Base-by-base conservation (phyloP, 2,797 vertebrate genomes). In the Pseudochirops corinnae region DNA sequence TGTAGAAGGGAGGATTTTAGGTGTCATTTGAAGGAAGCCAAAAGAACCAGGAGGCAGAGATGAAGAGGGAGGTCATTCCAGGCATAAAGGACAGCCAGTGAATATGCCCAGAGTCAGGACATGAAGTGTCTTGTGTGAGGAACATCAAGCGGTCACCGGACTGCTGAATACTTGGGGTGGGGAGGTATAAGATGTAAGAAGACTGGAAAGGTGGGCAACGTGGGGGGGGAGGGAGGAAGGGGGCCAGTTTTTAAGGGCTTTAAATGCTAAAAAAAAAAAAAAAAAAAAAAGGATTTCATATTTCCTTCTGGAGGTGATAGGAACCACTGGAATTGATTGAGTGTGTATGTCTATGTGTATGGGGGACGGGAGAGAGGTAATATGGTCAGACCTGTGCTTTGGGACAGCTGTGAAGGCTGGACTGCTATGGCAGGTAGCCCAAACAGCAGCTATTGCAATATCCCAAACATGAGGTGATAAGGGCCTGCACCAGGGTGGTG, bases 151-250 rank as follows among this genome's bases (percentile, higher is more conserved):
- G 1, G 16, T 74, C 67, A 39, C 67, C 39, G n/a, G 62, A 39
- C 7, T 39, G 18, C 16, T 5, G 5, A 39, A 33, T n/a, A 67
- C 13, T 16, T n/a, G 13, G 33, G 33, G 33, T n/a, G 33, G 62
- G 16, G 62, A 33, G 28, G 33, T 74, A 0, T 74, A 74, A 74
- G 1, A n/a, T 21, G n/a, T 39, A 74, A 9, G 62, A 39, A 74
- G 62, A 74, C 31, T 39, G 33, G 62, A n/a, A 74, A 39, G 16
- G 14, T n/a, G 29, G 55, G 4, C 14, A 0, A 18, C 3, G 55
- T 60, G 7, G 62, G 13, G 33, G 29, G 0, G 31, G 3, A 11
- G 7, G 10, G 29, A 1, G 5, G 1, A 0, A 1, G 0, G n/a
- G 11, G 31, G 57, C 3, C 12, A 4, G 31, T 62, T n/a, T 67